Conservation (phyloP, 1,140 invertebrate genomes). For the Trichomalopsis sarcophagae region DNA sequence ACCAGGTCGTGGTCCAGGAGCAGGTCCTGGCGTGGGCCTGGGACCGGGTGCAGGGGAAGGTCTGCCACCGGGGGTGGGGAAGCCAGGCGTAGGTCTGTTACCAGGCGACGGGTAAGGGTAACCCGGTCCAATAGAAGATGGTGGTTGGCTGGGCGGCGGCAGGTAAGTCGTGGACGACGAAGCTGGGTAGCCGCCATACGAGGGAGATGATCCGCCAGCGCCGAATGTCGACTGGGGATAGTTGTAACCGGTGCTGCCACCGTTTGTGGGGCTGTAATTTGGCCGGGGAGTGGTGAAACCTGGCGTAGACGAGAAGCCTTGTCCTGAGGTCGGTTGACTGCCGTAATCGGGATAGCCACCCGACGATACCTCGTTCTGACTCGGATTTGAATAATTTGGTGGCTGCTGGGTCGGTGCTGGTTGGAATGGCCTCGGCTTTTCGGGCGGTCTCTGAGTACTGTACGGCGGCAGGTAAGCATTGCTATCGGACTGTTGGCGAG, state of each 20-base stretch:
- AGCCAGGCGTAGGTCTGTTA: slow-evolving; percentile 59
- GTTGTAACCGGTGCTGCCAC: slow-evolving; percentile 55
- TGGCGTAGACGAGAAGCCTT: slow-evolving; percentile 56
- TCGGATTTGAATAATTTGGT: slow-evolving; percentile 57
- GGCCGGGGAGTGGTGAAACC: slow-evolving; percentile 48
- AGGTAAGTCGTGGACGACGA: slow-evolving; percentile 66
- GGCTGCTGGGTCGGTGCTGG: slow-evolving; percentile 66
- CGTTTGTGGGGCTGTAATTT: slow-evolving; percentile 33
- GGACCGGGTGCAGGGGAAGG: slow-evolving; percentile 39
- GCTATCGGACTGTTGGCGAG: slow-evolving; percentile 76
- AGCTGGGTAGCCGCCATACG: slow-evolving; percentile 51
- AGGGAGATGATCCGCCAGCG: slow-evolving; percentile 54
- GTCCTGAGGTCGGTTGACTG: slow-evolving; percentile 57
- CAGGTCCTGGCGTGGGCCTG: slow-evolving; percentile 35
- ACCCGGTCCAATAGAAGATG: slow-evolving; percentile 46
- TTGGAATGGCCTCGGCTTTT: slow-evolving; percentile 81
- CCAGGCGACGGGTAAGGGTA: slow-evolving; percentile 60
- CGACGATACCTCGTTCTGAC: slow-evolving; percentile 63
- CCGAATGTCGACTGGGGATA: slow-evolving; percentile 57
- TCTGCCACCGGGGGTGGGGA: slow-evolving; percentile 59
- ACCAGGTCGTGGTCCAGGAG: slow-evolving; percentile 23
- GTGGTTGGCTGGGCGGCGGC: slow-evolving; percentile 54
- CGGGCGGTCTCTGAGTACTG: slow-evolving; percentile 78
- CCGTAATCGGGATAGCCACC: slow-evolving; percentile 59
- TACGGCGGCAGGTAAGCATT: slow-evolving; percentile 77